Percentiles rank a stretch among this genome's conserved stretches.
Conservation (phyloP, 1,140 invertebrate species). For the Zaprionus gabonicus region DNA sequence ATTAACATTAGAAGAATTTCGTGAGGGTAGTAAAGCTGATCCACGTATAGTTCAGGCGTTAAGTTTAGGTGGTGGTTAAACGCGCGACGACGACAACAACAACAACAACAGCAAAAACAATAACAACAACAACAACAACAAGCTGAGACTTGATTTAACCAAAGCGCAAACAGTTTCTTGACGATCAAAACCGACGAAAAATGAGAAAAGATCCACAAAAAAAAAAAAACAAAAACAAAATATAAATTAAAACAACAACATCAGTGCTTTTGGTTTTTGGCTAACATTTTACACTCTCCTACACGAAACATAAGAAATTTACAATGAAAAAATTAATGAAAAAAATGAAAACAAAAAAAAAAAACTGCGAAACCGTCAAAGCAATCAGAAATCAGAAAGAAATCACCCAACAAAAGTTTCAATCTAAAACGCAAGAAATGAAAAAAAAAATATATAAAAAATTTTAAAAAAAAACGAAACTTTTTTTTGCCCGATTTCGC, state of each 20-base stretch:
- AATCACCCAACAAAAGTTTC: constrained; percentile 36
- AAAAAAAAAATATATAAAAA: constrained; percentile 10
- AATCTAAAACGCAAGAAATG: constrained; percentile 14
- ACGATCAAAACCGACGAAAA: constrained; percentile 22
- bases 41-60: constrained; percentile 98
- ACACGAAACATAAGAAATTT: constrained; percentile 23
- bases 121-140: constrained; percentile 24
- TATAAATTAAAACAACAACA: constrained; percentile 27
- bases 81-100: constrained; percentile 13
- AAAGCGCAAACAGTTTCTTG: constrained; percentile 22
- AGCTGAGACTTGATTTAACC: constrained; percentile 17
- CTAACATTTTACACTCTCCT: constrained; percentile 38
- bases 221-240: constrained; percentile 22
- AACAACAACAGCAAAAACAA: constrained; percentile 8
- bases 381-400: constrained; percentile 44
- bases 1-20: constrained; percentile 98
- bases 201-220: constrained; percentile 27
- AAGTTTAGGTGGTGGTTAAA: constrained; percentile 91
- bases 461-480: not conserved
- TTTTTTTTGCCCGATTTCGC: constrained; percentile 52
- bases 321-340: constrained; percentile 22
- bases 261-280: constrained; percentile 47
- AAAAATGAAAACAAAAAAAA: too few relatives aligned
- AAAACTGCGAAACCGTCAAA: constrained; percentile 23
- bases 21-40: constrained; percentile 99